Evolutionary conservation across 2,888 invertebrate species (phyloP).

Genomic region (Eustalomyia histrio): DNA sequence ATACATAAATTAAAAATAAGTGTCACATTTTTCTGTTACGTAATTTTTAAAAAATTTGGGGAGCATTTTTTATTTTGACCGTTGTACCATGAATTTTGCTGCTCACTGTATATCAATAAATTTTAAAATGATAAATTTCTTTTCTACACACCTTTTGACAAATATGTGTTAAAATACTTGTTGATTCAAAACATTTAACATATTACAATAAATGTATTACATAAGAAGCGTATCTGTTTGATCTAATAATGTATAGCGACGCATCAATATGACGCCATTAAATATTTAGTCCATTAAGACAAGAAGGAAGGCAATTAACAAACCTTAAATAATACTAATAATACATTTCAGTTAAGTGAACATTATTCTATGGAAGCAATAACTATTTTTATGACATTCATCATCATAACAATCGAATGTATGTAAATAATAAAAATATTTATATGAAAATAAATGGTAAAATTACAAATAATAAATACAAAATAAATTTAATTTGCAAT

Average conservation of each 20-base stretch:
- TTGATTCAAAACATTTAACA: too few species aligned
- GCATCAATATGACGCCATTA: not conserved
- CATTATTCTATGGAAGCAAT: not conserved
- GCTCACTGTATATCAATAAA: too few species aligned
- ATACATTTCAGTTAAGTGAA: slow-evolving; percentile 29
- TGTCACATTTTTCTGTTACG: too few species aligned
- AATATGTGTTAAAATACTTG: too few species aligned
- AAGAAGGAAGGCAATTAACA: slow-evolving; percentile 1
- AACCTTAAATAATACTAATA: slow-evolving; percentile 14
- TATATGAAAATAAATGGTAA: not conserved
- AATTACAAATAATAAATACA: not conserved
- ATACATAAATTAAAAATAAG: too few species aligned
- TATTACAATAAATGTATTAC: too few species aligned
- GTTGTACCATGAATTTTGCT: too few species aligned
- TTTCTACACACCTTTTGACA: too few species aligned
- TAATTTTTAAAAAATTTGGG: too few species aligned
- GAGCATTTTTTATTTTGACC: too few species aligned
- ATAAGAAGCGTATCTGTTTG: not conserved
- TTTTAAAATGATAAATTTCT: too few species aligned
- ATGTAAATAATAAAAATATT: slow-evolving; percentile 2
- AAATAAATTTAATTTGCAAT: not conserved
- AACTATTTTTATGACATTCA: slow-evolving; percentile 27
- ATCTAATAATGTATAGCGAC: not conserved
- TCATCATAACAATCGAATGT: slow-evolving; percentile 14
- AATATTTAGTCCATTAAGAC: slow-evolving; percentile 17